phyloP scores from a whole-genome alignment of 2,113 vertebrate species.

The Otolemur garnettii region DNA sequence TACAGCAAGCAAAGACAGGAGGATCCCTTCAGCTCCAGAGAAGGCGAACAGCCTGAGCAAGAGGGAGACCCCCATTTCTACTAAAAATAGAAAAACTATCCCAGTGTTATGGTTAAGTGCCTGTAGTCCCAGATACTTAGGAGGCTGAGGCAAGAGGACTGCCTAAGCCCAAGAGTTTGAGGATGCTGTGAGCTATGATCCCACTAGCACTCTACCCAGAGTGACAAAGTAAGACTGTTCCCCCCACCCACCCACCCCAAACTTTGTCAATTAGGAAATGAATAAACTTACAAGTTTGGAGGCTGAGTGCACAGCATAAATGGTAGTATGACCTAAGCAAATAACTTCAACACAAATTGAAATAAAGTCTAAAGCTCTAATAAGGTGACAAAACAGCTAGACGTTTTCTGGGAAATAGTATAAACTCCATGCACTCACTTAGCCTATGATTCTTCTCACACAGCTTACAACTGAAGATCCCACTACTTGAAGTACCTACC shows the following conservation, averaged over 20 bases:
- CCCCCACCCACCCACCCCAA: not conserved
- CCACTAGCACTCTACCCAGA: too few species aligned
- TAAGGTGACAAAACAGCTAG: not conserved
- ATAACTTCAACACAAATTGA: not conserved
- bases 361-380: slow-evolving; percentile 41
- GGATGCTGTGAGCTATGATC: too few species aligned
- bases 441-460: not conserved
- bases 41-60: too few species aligned
- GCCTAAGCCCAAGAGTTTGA: too few species aligned
- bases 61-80: too few species aligned
- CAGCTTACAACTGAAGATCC: not conserved
- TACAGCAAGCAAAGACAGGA: too few species aligned
- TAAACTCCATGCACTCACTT: not conserved
- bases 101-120: too few species aligned
- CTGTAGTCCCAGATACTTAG: too few species aligned
- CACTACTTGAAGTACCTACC: slow-evolving; percentile 61
- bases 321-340: slow-evolving; percentile 10
- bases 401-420: not conserved
- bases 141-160: too few species aligned
- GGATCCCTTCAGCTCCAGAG: too few species aligned
- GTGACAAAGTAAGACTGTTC: too few species aligned
- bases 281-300: slow-evolving; percentile 35
- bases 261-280: not conserved
- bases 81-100: too few species aligned
- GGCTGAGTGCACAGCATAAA: slow-evolving; percentile 19